Conservation (phyloP, 2,113 vertebrate species). For the Anas platyrhynchos region DNA sequence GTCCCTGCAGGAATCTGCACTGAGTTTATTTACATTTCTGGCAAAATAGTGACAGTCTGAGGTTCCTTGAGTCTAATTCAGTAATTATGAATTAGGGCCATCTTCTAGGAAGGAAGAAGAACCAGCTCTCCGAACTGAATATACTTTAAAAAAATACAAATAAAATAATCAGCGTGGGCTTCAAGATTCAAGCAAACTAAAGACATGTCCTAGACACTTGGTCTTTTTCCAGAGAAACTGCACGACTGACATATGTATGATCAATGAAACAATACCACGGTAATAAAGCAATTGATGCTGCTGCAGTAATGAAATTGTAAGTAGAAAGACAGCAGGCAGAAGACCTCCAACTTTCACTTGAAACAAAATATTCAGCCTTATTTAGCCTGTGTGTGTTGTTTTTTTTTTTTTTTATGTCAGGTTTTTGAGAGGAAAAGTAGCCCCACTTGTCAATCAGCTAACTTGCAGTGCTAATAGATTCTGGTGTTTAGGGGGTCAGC, state of each 20-base stretch:
- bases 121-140: neutral
- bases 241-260: neutral
- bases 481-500: constrained; percentile 77
- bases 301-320: constrained; percentile 16
- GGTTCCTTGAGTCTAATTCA: neutral
- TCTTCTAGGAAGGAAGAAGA: neutral
- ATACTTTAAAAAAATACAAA: neutral
- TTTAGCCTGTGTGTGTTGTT: neutral
- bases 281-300: neutral
- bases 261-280: neutral
- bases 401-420: constrained; percentile 27
- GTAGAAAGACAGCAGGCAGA: constrained; percentile 47
- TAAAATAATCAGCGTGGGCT: neutral
- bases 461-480: constrained; percentile 78
- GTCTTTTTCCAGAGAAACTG: neutral
- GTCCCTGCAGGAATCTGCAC: neutral
- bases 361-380: constrained; percentile 63
- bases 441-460: constrained; percentile 79
- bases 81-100: neutral
- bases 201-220: neutral
- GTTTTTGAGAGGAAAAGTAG: constrained; percentile 76
- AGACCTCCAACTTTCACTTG: constrained; percentile 46
- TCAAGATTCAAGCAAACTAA: neutral
- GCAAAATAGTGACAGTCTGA: neutral
- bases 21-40: neutral